Conservation (phyloP, 2,113 vertebrate genomes). For the Tichodroma muraria region DNA sequence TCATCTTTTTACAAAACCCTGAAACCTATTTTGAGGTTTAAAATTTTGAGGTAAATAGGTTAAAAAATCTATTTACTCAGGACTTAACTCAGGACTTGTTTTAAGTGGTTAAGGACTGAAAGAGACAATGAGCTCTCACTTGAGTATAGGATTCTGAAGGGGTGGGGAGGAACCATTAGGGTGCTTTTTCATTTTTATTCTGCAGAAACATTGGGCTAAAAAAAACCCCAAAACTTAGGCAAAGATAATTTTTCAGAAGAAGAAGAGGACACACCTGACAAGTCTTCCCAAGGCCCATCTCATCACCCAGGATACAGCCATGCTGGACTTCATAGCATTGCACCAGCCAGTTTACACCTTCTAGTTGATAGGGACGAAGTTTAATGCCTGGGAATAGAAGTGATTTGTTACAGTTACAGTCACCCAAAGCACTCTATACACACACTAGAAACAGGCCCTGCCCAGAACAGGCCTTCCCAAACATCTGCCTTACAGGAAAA, state of each 20-base stretch:
- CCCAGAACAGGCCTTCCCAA: background rate
- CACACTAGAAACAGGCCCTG: background rate
- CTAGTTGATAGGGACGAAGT: slow-evolving; percentile 82
- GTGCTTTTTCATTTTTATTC: background rate
- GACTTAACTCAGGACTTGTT: background rate
- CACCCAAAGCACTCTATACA: background rate
- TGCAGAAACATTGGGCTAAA: background rate
- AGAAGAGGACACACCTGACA: slow-evolving; percentile 79
- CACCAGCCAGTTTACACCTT: slow-evolving; percentile 84
- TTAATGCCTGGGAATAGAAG: slow-evolving; percentile 71
- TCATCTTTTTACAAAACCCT: background rate
- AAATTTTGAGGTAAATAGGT: no score
- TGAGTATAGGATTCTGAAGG: background rate
- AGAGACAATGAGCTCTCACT: background rate
- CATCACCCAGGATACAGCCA: slow-evolving; percentile 90
- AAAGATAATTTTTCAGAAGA: background rate
- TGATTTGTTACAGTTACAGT: background rate
- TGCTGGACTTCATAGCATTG: slow-evolving; percentile 72
- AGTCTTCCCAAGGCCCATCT: slow-evolving; percentile 96
- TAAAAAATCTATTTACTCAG: no score
- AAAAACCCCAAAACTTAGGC: background rate
- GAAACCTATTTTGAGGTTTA: background rate
- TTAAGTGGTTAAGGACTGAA: background rate
- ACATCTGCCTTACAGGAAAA: background rate
- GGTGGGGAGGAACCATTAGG: background rate